These are phyloP conservation scores for Polyommatus icarus DNA, from an alignment of 2,888 invertebrate species.

Conservation along the genomic window DNA sequence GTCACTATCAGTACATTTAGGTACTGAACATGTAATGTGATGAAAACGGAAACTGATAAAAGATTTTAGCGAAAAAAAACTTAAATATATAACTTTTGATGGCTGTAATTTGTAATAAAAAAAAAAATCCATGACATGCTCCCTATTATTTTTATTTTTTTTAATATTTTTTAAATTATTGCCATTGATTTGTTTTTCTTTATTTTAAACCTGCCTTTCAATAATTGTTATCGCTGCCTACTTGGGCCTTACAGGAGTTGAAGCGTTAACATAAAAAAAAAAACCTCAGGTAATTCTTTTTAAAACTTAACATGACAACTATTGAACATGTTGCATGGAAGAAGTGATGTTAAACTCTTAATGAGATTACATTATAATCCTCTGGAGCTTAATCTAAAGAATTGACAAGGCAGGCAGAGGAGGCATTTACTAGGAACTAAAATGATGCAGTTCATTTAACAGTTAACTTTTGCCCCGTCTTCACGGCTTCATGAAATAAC, in stretches of 20 bases:
- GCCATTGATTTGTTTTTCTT: background rate
- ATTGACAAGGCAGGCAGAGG: background rate
- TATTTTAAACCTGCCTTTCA: too few species aligned
- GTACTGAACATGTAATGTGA: background rate
- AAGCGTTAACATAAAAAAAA: background rate
- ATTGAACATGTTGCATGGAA: background rate
- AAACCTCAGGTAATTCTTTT: background rate
- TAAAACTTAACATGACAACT: background rate
- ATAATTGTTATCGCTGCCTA: too few species aligned
- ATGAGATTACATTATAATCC: background rate
- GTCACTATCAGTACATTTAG: background rate
- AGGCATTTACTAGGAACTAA: background rate
- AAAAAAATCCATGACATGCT: too few species aligned
- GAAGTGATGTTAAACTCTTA: background rate
- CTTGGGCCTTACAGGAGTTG: too few species aligned
- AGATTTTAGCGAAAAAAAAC: background rate
- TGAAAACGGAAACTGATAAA: slow-evolving; percentile 10
- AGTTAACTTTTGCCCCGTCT: too few species aligned
- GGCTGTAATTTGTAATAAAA: too few species aligned
- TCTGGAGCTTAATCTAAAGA: background rate
- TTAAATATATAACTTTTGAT: background rate
- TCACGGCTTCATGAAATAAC: background rate
- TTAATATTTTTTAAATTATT: background rate
- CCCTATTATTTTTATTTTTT: too few species aligned
- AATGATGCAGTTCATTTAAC: too few species aligned